phyloP scores from a whole-genome alignment of 2,888 invertebrate genomes.

The Spisula solida region DNA sequence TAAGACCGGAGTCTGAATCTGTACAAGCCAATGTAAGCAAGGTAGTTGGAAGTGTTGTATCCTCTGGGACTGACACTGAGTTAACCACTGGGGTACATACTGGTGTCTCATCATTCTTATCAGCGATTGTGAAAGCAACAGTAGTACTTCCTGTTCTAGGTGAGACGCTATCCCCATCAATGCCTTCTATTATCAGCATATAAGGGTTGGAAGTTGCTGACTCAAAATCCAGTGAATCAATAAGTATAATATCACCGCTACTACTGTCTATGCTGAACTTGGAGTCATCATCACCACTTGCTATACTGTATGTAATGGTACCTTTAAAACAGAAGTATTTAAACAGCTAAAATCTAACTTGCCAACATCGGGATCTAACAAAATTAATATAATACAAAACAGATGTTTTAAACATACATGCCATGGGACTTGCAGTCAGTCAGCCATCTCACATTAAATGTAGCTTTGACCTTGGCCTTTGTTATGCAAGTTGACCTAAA shows the following conservation, averaged over 20 bases:
- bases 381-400: not conserved
- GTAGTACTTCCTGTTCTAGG: conserved; percentile 91
- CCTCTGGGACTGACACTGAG: conserved; percentile 70
- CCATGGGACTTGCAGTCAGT: no score
- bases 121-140: conserved; percentile 89
- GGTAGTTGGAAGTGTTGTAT: conserved; percentile 50
- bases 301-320: conserved; percentile 66
- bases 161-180: conserved; percentile 72
- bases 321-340: conserved; percentile 40
- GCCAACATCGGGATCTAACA: not conserved
- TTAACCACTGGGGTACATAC: conserved; percentile 72
- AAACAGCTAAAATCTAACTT: not conserved
- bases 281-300: conserved; percentile 65
- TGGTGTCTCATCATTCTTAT: conserved; percentile 91
- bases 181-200: conserved; percentile 66
- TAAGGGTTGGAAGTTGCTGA: conserved; percentile 70
- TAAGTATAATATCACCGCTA: conserved; percentile 76
- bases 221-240: conserved; percentile 78
- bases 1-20: conserved; percentile 74
- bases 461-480: no score
- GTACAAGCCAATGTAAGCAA: conserved; percentile 92
- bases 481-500: no score
- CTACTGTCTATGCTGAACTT: conserved; percentile 73
- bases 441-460: no score
- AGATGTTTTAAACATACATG: no score